Conservation (phyloP, 1,140 invertebrate genomes). For the Ceratitis capitata region DNA sequence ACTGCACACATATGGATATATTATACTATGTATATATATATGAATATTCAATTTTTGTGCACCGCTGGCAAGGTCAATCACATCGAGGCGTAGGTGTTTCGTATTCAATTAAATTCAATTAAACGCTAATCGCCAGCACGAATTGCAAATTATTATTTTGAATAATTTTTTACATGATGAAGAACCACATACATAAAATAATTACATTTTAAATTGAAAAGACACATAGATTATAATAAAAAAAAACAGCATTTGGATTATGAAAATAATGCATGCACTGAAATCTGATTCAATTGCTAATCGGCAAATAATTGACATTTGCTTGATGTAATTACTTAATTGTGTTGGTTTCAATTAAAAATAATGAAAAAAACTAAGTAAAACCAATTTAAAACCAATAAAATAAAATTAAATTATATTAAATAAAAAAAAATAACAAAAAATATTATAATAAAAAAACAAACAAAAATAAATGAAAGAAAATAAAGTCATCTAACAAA, state of each 20-base stretch:
- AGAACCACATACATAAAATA: background rate
- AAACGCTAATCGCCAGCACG: background rate
- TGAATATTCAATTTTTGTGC: background rate
- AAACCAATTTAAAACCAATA: no score
- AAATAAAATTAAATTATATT: no score
- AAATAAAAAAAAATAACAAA: no score
- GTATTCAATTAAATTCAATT: constrained; percentile 18
- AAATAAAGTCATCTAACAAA: no score
- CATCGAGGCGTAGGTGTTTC: background rate
- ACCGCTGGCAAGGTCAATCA: background rate
- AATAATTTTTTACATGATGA: background rate
- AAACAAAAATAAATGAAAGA: no score
- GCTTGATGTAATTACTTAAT: background rate
- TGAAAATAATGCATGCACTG: background rate
- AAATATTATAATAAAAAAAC: no score
- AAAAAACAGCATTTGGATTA: background rate
- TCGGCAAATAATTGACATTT: constrained; percentile 12
- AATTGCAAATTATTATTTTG: background rate
- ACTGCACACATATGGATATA: no score
- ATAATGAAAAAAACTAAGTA: no score
- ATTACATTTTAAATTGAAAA: background rate
- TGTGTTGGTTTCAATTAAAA: background rate
- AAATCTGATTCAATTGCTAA: constrained; percentile 2
- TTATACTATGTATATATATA: no score
- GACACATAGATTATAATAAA: background rate